Evolutionary conservation across 2,113 vertebrate genomes (phyloP), one percentile per base, ranked within the genome.

Genomic region (Actinemys pallida): DNA sequence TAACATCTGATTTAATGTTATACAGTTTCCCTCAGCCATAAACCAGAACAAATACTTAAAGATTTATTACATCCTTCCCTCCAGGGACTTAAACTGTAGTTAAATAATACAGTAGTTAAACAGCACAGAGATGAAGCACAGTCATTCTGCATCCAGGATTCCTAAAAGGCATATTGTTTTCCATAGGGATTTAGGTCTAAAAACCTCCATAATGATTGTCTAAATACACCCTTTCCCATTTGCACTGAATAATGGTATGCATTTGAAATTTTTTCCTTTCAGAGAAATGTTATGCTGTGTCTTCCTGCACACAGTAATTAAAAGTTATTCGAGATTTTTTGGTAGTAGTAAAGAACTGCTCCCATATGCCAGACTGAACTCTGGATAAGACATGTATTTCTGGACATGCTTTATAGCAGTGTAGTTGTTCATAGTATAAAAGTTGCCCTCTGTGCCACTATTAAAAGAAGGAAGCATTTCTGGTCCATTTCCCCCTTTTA

Each of bases 1-100:
- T 96, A 97, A 90, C 91, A 89, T 97, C 91, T 98, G 98, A 98
- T 97, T 96, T 97, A 98, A 96, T 88, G 93, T 95, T 95, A 95
- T 31, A 80, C 94, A 95, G 92, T 90, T 97, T 97, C 96, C 97
- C 93, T 95, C 95, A 93, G 87, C 97, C 97, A 92, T 96, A 97
- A 98, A 98, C 94, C 96, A 98, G 97, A 97, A 97, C 97, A 98
- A 97, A 98, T 97, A 97, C 97, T 97, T 95, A 69, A 93, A 97
- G 97, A 98, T 98, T 98, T 98, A 98, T 98, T 92, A 96, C 96
- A 97, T 96, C 98, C 98, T 98, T 98, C 95, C 90, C 96, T 95
- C 92, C 94, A 91, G 92, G 87, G 94, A 94, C 95, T 95, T 94
- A 95, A 96, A 97, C 97, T 97, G 93, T 47, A 88, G 93, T 98